Percentiles rank a stretch among this genome's conserved stretches.
These are phyloP conservation scores for Monochamus saltuarius DNA, from an alignment of 1,140 invertebrate genomes.

Conservation along the genomic window DNA sequence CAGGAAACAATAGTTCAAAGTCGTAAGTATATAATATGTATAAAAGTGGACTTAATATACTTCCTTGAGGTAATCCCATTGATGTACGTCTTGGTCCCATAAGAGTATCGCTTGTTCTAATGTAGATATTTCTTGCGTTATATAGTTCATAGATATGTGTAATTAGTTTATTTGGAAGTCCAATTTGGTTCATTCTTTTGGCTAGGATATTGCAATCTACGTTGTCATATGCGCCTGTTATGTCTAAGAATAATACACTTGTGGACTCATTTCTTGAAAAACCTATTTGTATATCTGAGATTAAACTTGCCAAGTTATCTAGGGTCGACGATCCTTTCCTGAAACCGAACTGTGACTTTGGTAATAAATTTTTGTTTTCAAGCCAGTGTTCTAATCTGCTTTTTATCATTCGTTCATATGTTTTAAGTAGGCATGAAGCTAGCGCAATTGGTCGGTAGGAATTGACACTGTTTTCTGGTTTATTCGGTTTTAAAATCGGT, in stretches of 20 bases:
- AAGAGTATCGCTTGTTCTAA: not conserved
- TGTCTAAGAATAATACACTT: not conserved
- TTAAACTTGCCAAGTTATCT: not conserved
- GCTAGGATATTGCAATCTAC: not conserved
- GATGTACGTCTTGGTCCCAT: not conserved
- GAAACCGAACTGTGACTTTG: conserved; percentile 11
- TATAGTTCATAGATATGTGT: no score
- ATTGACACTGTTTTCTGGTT: not conserved
- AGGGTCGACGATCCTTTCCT: not conserved
- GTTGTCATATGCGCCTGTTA: not conserved
- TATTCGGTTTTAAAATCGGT: no score
- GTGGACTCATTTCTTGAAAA: not conserved
- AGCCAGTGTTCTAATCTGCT: conserved; percentile 12
- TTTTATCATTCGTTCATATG: conserved; percentile 15
- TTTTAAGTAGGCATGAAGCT: conserved; percentile 11
- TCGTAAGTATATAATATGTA: not conserved
- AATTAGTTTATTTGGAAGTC: not conserved
- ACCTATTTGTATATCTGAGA: not conserved
- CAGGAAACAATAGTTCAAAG: no score
- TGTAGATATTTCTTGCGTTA: not conserved
- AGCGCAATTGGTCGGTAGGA: conserved; percentile 11
- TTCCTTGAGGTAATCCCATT: not conserved
- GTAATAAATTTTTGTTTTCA: not conserved
- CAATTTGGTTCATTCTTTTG: not conserved
- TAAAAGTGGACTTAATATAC: not conserved